Percentiles rank a stretch among this genome's conserved stretches.
phyloP scores from a whole-genome alignment of 1,140 invertebrate genomes.

The Bactericera cockerelli region DNA sequence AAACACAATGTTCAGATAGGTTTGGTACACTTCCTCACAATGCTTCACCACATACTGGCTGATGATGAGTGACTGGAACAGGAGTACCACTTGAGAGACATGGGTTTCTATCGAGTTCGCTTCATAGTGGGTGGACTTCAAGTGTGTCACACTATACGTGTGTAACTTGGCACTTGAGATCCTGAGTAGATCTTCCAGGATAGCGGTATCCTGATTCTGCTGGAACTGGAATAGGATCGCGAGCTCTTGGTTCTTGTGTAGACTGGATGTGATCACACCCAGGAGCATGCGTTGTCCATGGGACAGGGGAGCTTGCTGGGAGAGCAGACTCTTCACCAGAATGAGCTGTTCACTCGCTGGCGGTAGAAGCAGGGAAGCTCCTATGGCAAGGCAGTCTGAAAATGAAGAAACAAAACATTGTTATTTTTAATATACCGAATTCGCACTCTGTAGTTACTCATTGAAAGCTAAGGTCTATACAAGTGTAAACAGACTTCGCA shows the following conservation, averaged over 20 bases:
- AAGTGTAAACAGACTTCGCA: too few relatives aligned
- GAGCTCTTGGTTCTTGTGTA: not conserved
- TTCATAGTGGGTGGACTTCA: not conserved
- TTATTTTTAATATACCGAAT: too few relatives aligned
- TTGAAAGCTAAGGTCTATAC: too few relatives aligned
- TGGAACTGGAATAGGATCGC: not conserved
- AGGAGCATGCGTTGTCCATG: conserved; percentile 32
- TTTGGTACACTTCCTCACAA: too few relatives aligned
- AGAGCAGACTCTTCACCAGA: conserved; percentile 39
- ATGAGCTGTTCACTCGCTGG: conserved; percentile 41
- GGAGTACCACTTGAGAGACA: not conserved
- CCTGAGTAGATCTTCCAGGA: not conserved
- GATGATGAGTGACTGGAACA: not conserved
- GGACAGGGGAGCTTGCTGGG: conserved; percentile 37
- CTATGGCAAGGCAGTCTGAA: conserved; percentile 40
- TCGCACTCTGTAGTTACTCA: too few relatives aligned
- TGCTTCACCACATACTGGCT: not conserved
- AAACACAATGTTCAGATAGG: too few relatives aligned
- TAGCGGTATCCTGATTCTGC: not conserved
- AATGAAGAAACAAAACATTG: too few relatives aligned
- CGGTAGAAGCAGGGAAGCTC: conserved; percentile 41
- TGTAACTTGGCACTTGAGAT: not conserved
- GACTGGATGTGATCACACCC: not conserved
- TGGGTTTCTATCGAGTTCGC: not conserved
- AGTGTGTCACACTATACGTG: not conserved